A percentile compares a stretch with the other conserved stretches of the same genome.
These are phyloP conservation scores for Acanthoscelides obtectus DNA, from an alignment of 2,888 invertebrate species.

Conservation along the genomic window DNA sequence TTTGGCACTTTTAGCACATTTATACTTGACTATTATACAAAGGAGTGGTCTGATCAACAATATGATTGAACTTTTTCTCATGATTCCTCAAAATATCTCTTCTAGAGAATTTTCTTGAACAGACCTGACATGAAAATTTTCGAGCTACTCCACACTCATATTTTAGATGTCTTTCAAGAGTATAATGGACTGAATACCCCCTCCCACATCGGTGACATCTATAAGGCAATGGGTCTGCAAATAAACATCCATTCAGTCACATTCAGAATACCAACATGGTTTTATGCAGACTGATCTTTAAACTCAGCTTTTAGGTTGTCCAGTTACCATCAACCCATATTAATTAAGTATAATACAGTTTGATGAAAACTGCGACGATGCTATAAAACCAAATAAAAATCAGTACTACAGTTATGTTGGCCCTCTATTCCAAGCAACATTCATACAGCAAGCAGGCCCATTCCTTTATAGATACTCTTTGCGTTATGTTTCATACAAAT, in stretches of 20 bases:
- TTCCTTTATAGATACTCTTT: slow-evolving; percentile 4
- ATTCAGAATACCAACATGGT: slow-evolving; percentile 9
- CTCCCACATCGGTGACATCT: slow-evolving; percentile 56
- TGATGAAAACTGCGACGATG: slow-evolving; percentile 7
- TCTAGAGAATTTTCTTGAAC: slow-evolving; percentile 40
- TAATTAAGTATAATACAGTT: slow-evolving; percentile 22
- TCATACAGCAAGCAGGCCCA: slow-evolving; percentile 6
- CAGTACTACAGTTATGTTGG: slow-evolving; percentile 16
- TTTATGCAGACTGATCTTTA: slow-evolving; percentile 10
- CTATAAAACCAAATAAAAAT: slow-evolving; percentile 11
- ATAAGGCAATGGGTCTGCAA: slow-evolving; percentile 39
- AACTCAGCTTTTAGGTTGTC: neutral
- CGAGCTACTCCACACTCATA: slow-evolving; percentile 42
- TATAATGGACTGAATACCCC: slow-evolving; percentile 51
- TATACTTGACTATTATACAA: neutral
- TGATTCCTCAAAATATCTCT: slow-evolving; percentile 39
- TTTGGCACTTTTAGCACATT: neutral
- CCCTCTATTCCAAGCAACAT: slow-evolving; percentile 23
- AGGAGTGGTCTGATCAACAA: neutral
- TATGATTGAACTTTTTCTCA: slow-evolving; percentile 36
- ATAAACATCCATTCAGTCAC: slow-evolving; percentile 21
- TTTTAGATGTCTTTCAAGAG: slow-evolving; percentile 36
- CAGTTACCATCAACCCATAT: slow-evolving; percentile 9
- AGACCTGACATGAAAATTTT: slow-evolving; percentile 49
- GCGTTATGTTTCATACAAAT: neutral